Evolutionary conservation across 1,140 invertebrate species (phyloP), one percentile per base, ranked within the genome.

Genomic region (Bombyx mandarina): DNA sequence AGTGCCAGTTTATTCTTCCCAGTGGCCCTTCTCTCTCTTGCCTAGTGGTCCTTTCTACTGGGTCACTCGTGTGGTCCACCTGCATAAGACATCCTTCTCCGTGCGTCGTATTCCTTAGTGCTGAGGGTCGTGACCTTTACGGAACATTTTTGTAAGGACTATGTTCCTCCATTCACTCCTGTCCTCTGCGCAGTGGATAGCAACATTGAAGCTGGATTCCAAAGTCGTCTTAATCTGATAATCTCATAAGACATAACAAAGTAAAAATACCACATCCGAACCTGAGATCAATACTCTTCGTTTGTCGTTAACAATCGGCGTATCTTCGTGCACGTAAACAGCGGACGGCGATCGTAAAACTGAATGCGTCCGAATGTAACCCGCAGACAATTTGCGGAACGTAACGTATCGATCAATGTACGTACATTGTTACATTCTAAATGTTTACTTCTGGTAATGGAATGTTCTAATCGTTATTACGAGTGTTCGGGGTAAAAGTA

Each of bases 241-340:
- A n/a, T n/a, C n/a, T 18, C 12, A 18, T 18, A 35, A 35, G 8
- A 53, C n/a, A 3, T 9, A 53, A 53, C 5, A 12, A 9, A 45
- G n/a, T 57, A 22, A 48, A 60, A 48, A 46, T 75, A 35, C 68
- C 77, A 43, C 59, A 69, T 77, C 75, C 71, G 69, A 46, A 52
- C 8, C 35, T 43, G 46, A 42, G 51, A 65, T 62, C 65, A 66
- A 70, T 68, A 70, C n/a, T 8, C 65, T 71, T 65, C 6, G 26
- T 55, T 60, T 60, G 42, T 56, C 74, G 67, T 0, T 7, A 18
- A 57, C 63, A 50, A 79, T 77, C 59, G 68, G 55, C 71, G 65
- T 81, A 84, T 84, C 81, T 80, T 76, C 69, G 73, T 74, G 69
- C 82, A 81, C 82, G 82, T 82, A 82, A 82, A 79, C 79, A 68